Base-by-base conservation (phyloP, 2,888 invertebrate species). In the Elegia similella region DNA sequence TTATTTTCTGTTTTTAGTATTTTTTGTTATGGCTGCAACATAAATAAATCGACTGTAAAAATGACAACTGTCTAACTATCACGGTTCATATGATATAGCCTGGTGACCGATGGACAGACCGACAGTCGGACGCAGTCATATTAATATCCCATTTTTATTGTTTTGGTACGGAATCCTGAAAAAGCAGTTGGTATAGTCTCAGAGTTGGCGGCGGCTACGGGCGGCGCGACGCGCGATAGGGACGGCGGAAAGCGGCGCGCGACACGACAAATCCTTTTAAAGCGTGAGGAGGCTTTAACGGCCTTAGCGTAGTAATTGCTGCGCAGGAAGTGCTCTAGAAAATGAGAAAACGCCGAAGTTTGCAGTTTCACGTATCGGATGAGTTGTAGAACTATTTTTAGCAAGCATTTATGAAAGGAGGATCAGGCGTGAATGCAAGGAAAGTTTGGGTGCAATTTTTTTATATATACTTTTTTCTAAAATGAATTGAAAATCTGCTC, bases 191-290 rank as follows among this genome's bases (percentile, higher is more conserved):
- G 38, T 50, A n/a, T n/a, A 50, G 34, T 50, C 50, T 38, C 50
- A 15, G 32, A 13, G 32, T 15, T 15, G 48, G 13, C 13, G 23
- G 23, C 23, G 34, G 16, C 17, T 1, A 6, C 6, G n/a, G 3
- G 38, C 12, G 38, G 6, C 17, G 17, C 50, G 34, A 16, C 17
- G 50, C 10, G 34, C n/a, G 38, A 12, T 5, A 12, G 3, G 12
- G 38, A 12, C 32, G 30, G 16, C 15, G 32, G 32, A 12, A 7
- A 10, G 16, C 50, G 50, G 16, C 50, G 16, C 38, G 34, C 34
- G 17, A 38, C 50, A 34, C 34, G 34, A 38, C 34, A 50, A 50
- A 50, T 50, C 34, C 50, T 50, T 50, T 50, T 50, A 50, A 50
- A 50, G 50, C 34, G 34, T 50, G 50, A 50, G 34, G 50, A 38